Percentiles rank a stretch among this genome's conserved stretches.
These are phyloP conservation scores for Ceratina australensis DNA, from an alignment of 1,140 invertebrate genomes.

Conservation along the genomic window DNA sequence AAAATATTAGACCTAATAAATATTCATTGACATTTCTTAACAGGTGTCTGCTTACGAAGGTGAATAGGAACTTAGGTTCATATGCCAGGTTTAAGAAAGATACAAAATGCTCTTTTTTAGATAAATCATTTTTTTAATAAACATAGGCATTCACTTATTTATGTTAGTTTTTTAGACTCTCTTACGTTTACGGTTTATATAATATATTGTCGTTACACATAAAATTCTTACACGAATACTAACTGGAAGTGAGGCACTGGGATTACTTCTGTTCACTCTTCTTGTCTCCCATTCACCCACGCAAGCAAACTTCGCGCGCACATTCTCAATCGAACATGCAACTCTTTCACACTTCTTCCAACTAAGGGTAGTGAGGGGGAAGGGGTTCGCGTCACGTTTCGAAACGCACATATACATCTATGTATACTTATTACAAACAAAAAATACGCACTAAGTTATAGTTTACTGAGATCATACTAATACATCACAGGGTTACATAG, in stretches of 20 bases:
- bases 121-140: constrained; percentile 73
- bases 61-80: background rate
- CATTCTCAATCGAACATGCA: constrained; percentile 14
- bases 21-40: too few species aligned
- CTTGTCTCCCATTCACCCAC: constrained; percentile 52
- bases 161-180: constrained; percentile 78
- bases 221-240: constrained; percentile 67
- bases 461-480: constrained; percentile 80
- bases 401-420: constrained; percentile 61
- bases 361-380: too few species aligned
- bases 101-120: constrained; percentile 36
- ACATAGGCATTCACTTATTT: constrained; percentile 74
- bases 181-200: constrained; percentile 70
- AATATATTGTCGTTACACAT: constrained; percentile 73
- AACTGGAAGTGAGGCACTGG: constrained; percentile 65
- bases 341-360: constrained; percentile 26
- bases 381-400: constrained; percentile 21
- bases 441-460: constrained; percentile 75
- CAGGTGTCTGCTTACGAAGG: background rate
- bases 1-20: background rate
- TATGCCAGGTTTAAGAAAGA: background rate
- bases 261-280: constrained; percentile 41
- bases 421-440: constrained; percentile 73
- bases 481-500: constrained; percentile 81
- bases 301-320: constrained; percentile 53